Conservation (phyloP, 2,113 vertebrate genomes). For the Kryptolebias marmoratus region DNA sequence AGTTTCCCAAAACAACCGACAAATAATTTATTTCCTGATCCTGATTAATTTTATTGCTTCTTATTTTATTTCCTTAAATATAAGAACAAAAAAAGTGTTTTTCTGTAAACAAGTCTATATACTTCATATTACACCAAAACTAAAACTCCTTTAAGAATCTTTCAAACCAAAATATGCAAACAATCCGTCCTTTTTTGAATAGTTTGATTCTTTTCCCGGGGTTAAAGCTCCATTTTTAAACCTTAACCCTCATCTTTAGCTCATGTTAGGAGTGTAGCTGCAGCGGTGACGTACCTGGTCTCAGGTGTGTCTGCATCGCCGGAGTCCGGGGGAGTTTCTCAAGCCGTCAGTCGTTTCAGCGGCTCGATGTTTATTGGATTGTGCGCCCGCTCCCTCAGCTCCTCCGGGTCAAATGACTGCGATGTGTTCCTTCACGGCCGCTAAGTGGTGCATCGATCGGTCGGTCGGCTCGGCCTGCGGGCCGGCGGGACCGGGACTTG, state of each 20-base stretch:
- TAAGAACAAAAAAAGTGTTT: no score
- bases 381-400: slow-evolving; percentile 53
- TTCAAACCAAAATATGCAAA: neutral
- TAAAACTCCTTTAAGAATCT: no score
- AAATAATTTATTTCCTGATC: no score
- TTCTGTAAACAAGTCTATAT: no score
- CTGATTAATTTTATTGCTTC: no score
- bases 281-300: neutral
- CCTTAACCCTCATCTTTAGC: slow-evolving; percentile 1
- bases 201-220: neutral
- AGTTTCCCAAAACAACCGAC: no score
- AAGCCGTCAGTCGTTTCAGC: slow-evolving; percentile 19
- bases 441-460: slow-evolving; percentile 69
- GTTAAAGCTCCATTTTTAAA: no score
- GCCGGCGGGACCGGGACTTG: slow-evolving; percentile 39
- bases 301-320: slow-evolving; percentile 5
- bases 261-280: neutral
- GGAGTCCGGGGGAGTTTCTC: slow-evolving; percentile 46
- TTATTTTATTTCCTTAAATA: no score
- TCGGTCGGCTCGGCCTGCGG: slow-evolving; percentile 51
- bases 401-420: slow-evolving; percentile 67
- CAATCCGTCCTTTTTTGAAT: neutral
- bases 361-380: slow-evolving; percentile 67
- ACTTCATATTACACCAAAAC: no score
- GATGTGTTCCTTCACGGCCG: slow-evolving; percentile 58